Conservation (phyloP, 2,113 vertebrate genomes). For the Australoheros scitulus region DNA sequence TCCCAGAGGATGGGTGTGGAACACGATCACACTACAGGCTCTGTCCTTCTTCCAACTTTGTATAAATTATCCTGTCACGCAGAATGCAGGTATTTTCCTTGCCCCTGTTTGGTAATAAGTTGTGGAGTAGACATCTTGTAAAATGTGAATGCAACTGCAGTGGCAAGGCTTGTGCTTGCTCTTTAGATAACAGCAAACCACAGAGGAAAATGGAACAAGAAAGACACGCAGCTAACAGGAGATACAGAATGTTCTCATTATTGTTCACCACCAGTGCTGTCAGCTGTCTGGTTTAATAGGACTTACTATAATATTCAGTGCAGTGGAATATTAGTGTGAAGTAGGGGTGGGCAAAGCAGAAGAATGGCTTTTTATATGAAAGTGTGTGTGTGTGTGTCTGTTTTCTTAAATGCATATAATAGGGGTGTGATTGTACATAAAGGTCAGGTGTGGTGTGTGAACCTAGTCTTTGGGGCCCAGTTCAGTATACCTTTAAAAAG, state of each 20-base stretch:
- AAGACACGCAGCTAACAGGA: neutral
- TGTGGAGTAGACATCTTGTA: neutral
- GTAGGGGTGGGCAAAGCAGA: neutral
- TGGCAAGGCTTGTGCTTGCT: neutral
- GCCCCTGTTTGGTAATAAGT: slow-evolving; percentile 3
- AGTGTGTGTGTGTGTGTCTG: neutral
- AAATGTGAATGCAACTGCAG: neutral
- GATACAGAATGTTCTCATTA: slow-evolving; percentile 2
- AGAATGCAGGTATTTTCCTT: slow-evolving; percentile 8
- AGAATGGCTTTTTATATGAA: neutral
- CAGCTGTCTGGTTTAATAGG: neutral
- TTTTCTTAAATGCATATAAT: neutral
- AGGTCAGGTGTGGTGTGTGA: neutral
- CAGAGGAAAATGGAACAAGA: neutral
- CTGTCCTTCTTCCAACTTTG: slow-evolving; percentile 18
- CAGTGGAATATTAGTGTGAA: neutral
- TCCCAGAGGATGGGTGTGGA: neutral
- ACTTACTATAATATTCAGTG: neutral
- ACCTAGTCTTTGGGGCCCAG: neutral
- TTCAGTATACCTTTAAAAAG: neutral
- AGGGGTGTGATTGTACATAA: neutral
- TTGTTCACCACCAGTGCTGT: neutral
- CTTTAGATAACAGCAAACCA: neutral
- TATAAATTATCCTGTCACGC: slow-evolving; percentile 3
- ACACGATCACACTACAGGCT: neutral